Conservation (phyloP, 92 coral and sea anemone species). For the Zoanthus gigantus region DNA sequence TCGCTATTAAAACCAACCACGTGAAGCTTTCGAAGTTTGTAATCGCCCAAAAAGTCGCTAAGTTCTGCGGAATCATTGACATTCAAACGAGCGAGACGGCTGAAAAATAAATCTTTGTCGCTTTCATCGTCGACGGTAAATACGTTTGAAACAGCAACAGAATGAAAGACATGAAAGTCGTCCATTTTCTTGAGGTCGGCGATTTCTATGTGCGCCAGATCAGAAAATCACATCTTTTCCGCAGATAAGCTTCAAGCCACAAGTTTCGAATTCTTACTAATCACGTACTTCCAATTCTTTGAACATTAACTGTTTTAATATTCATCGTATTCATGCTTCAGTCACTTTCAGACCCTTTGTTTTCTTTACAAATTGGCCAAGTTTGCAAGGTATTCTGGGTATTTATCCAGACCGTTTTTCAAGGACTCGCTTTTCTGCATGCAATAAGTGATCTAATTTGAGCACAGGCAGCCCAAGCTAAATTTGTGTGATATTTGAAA, state of each 20-base stretch:
- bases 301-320: neutral
- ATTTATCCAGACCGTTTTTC: neutral
- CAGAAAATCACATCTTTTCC: constrained; percentile 13
- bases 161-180: constrained; percentile 12
- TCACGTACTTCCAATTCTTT: neutral
- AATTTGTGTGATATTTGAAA: too few species aligned
- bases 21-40: constrained; percentile 78
- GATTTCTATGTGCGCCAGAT: neutral
- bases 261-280: neutral
- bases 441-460: neutral
- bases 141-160: constrained; percentile 68
- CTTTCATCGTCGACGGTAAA: constrained; percentile 73
- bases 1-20: constrained; percentile 80
- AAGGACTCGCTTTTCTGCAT: neutral
- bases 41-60: constrained; percentile 69
- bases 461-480: too few species aligned
- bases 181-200: neutral
- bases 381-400: constrained; percentile 36
- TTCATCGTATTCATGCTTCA: too few species aligned
- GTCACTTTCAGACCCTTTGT: neutral
- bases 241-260: neutral
- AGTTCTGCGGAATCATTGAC: constrained; percentile 70
- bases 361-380: constrained; percentile 12
- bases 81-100: constrained; percentile 76
- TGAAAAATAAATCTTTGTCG: constrained; percentile 70